Conservation (phyloP, 2,797 vertebrate species). For the Kryptolebias ocellatus region DNA sequence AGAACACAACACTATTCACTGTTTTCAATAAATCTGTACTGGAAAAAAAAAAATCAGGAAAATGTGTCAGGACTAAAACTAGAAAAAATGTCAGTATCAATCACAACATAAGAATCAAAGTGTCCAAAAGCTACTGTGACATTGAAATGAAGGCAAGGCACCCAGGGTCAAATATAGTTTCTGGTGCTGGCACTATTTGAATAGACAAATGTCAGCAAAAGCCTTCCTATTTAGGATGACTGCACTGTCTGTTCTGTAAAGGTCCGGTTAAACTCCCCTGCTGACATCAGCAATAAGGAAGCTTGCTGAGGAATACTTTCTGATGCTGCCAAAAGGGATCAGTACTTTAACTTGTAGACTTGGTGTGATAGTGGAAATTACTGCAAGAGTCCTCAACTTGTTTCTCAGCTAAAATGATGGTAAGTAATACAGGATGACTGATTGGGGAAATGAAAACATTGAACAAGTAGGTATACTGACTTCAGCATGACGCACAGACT, state of each 20-base stretch:
- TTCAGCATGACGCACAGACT: background rate
- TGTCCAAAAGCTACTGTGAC: constrained; percentile 6
- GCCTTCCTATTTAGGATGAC: constrained; percentile 22
- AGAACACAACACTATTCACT: background rate
- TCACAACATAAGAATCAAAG: background rate
- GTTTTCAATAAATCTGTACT: background rate
- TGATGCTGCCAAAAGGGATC: constrained; percentile 25
- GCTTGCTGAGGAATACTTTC: constrained; percentile 32
- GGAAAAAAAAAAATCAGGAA: background rate
- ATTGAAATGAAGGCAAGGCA: constrained; percentile 9
- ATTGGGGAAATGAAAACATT: background rate
- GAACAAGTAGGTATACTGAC: background rate
- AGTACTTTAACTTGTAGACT: constrained; percentile 11
- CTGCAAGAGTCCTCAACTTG: background rate
- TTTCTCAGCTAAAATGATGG: constrained; percentile 2
- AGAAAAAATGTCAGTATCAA: background rate
- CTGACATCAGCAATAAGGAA: constrained; percentile 40
- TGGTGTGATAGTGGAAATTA: constrained; percentile 9
- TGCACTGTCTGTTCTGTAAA: constrained; percentile 27
- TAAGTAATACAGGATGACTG: constrained; percentile 1
- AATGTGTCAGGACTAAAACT: constrained; percentile 1
- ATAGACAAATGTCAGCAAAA: constrained; percentile 23
- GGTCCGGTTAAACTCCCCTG: constrained; percentile 27
- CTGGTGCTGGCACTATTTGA: constrained; percentile 14
- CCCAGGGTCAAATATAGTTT: constrained; percentile 20